These are phyloP conservation scores for Musca vetustissima DNA, from an alignment of 1,140 invertebrate species.

Conservation along the genomic window DNA sequence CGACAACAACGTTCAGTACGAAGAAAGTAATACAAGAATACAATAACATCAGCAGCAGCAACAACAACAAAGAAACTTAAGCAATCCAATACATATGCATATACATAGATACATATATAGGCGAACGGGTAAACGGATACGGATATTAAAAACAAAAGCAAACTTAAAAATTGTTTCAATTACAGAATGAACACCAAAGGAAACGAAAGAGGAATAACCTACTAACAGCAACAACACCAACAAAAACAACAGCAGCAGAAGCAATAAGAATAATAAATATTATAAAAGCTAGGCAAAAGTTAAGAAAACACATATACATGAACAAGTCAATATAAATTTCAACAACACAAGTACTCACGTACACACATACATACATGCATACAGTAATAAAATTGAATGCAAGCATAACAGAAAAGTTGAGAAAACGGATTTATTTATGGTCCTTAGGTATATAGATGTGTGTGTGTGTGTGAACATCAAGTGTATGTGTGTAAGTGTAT, in stretches of 20 bases:
- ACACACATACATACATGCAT: too few relatives aligned
- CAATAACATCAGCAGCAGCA: too few relatives aligned
- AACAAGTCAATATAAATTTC: too few relatives aligned
- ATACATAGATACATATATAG: not conserved
- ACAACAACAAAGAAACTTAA: not conserved
- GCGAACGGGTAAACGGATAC: not conserved
- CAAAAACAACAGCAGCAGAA: not conserved
- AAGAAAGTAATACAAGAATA: not conserved
- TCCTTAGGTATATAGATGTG: too few relatives aligned
- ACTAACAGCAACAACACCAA: not conserved
- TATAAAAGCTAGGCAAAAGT: not conserved
- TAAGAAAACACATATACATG: not conserved
- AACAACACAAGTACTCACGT: too few relatives aligned
- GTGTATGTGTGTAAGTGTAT: too few relatives aligned
- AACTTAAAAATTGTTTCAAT: not conserved
- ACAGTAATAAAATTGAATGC: too few relatives aligned
- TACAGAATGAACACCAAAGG: not conserved
- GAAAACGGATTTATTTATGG: too few relatives aligned
- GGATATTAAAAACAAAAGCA: not conserved
- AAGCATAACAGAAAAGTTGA: too few relatives aligned
- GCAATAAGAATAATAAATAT: not conserved
- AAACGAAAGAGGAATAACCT: not conserved
- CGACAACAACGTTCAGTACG: slow-evolving; percentile 10
- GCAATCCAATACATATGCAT: not conserved
- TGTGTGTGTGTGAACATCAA: too few relatives aligned